Evolutionary conservation across 2,113 vertebrate species (phyloP), one percentile per base, ranked within the genome.

Genomic region (Chroicocephalus ridibundus): DNA sequence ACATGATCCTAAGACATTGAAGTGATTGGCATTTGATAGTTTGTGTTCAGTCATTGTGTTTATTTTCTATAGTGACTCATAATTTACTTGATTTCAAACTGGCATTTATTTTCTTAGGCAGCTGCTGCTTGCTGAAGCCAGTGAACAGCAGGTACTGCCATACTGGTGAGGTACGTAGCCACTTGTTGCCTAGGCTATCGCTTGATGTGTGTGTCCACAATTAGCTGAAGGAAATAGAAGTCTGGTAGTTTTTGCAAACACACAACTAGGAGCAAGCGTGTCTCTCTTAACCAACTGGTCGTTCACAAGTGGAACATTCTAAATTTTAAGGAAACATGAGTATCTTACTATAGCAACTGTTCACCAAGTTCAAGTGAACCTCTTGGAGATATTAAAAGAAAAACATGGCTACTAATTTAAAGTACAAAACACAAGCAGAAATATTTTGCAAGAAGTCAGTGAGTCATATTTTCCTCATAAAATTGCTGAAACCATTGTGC

Each of bases 401-500:
- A 72, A 64, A 10, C 49, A 47, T 10, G 83, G 86, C 71, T 15
- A 4, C 81, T 62, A 13, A 44, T 54, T 86, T 55, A 49, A 68
- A 94, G 65, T 79, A 61, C 82, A 65, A 72, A 97, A 91, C 75
- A 69, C 36, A 6, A 75, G 76, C 76, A 89, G 85, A 93, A 94
- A 68, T 51, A 34, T 55, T 96, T 92, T 86, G 84, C 85, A 71
- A 92, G 79, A 77, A 94, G 64, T 32, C 19, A 9, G 9, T 87
- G 96, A 93, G 70, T 95, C 93, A 78, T 55, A 55, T 95, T 93
- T 91, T 86, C 91, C 93, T 83, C 34, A 9, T 66, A 34, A 93
- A 91, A 74, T 57, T 78, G 54, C 66, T 95, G 91, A 89, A 94
- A 91, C 65, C 49, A 52, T 95, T 94, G 95, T 96, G 86, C 88